Evolutionary conservation across 2,797 vertebrate species (phyloP).

Genomic region (Xiphorhynchus erythropygius): DNA sequence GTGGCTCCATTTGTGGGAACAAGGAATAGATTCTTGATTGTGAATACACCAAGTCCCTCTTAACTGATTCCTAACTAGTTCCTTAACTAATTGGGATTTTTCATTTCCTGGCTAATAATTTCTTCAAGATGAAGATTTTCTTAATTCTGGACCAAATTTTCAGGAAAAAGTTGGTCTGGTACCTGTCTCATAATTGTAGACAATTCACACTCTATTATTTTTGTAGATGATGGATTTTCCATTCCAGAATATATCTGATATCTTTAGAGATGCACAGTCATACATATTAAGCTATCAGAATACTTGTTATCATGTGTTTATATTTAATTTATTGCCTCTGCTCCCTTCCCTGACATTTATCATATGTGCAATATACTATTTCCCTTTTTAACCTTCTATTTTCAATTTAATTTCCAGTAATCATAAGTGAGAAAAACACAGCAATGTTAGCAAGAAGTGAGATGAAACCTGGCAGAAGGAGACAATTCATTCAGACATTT

Average conservation of each 20-base stretch:
- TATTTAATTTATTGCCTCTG: background rate
- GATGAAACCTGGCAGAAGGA: background rate
- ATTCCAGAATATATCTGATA: background rate
- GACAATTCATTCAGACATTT: background rate
- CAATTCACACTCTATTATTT: background rate
- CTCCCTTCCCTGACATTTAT: background rate
- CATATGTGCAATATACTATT: background rate
- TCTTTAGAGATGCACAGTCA: background rate
- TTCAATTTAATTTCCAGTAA: conserved; percentile 14
- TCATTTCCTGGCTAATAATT: background rate
- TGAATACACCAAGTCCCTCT: background rate
- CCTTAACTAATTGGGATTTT: background rate
- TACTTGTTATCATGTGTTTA: background rate
- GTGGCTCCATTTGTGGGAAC: background rate
- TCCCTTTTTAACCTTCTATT: background rate
- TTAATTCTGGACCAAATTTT: background rate
- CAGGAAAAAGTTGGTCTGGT: background rate
- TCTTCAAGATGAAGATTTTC: background rate
- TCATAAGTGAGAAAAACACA: background rate
- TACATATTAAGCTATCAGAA: background rate
- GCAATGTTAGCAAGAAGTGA: background rate
- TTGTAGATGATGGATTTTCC: background rate
- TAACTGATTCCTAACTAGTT: background rate
- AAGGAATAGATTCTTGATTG: background rate
- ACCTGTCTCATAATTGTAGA: background rate